Evolutionary conservation across 2,113 vertebrate genomes (phyloP).

Genomic region (Miniopterus natalensis): DNA sequence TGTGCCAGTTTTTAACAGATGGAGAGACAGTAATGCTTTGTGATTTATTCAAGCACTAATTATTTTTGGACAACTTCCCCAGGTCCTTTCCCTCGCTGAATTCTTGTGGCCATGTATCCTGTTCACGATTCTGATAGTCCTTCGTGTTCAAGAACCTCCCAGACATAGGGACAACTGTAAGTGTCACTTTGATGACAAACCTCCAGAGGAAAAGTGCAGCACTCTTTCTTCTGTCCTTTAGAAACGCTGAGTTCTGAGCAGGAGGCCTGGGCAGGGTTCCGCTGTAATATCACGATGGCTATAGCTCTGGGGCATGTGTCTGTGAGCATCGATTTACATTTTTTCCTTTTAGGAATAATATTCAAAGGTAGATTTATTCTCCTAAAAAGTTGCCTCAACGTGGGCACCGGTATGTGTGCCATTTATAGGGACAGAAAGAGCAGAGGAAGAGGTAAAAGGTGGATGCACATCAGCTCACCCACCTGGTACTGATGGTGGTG

Average conservation of each 20-base stretch:
- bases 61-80: background rate
- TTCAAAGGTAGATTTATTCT: background rate
- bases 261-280: background rate
- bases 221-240: background rate
- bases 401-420: background rate
- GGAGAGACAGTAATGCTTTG: fast-evolving
- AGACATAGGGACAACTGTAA: slow-evolving; percentile 87
- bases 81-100: slow-evolving; percentile 87
- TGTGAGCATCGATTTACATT: background rate
- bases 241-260: background rate
- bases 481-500: background rate
- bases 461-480: background rate
- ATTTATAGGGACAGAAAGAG: background rate
- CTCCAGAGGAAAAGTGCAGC: background rate
- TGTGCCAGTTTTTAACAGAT: fast-evolving
- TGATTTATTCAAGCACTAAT: fast-evolving
- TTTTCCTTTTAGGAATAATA: background rate
- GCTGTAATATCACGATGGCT: no score
- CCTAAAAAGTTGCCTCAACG: background rate
- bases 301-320: background rate
- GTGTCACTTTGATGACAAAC: slow-evolving; percentile 53
- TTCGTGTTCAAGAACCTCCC: slow-evolving; percentile 87
- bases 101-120: slow-evolving; percentile 89
- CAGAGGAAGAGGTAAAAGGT: background rate
- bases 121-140: slow-evolving; percentile 86